A percentile compares a stretch with the other conserved stretches of the same genome.
Conservation (phyloP, 2,113 vertebrate species). For the Pachyramphus minor region DNA sequence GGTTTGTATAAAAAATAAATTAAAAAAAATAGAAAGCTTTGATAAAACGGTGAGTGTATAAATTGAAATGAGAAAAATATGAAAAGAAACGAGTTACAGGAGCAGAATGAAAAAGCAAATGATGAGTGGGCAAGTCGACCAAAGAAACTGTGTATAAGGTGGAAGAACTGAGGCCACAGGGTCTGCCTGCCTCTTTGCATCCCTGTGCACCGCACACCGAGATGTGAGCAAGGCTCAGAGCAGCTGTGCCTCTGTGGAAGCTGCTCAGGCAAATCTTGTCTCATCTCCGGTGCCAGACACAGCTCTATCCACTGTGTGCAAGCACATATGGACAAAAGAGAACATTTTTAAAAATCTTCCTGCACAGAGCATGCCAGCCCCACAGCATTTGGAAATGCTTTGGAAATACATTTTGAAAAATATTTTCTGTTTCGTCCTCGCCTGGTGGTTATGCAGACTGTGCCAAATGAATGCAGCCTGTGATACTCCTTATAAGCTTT, state of each 20-base stretch:
- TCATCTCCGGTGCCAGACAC: not conserved
- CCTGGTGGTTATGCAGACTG: not conserved
- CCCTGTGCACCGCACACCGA: not conserved
- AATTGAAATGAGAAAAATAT: not conserved
- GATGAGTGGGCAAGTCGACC: not conserved
- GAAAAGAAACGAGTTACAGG: not conserved
- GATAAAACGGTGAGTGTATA: not conserved
- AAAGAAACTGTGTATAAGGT: not conserved
- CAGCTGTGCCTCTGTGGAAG: not conserved
- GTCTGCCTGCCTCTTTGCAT: not conserved
- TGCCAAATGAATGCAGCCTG: not conserved
- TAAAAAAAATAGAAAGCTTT: not conserved
- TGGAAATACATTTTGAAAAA: slow-evolving; percentile 19
- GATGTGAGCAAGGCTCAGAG: not conserved
- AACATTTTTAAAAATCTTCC: not conserved
- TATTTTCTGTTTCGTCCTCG: slow-evolving; percentile 14
- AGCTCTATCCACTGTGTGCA: not conserved
- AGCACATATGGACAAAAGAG: not conserved
- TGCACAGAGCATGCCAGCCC: not conserved
- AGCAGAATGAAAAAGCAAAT: not conserved
- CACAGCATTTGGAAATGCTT: not conserved
- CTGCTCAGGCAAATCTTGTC: not conserved
- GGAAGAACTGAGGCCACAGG: not conserved
- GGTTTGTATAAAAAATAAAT: not conserved
- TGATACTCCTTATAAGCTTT: not conserved